phyloP scores from a whole-genome alignment of 2,888 invertebrate species.

The Oeneis ivallda region DNA sequence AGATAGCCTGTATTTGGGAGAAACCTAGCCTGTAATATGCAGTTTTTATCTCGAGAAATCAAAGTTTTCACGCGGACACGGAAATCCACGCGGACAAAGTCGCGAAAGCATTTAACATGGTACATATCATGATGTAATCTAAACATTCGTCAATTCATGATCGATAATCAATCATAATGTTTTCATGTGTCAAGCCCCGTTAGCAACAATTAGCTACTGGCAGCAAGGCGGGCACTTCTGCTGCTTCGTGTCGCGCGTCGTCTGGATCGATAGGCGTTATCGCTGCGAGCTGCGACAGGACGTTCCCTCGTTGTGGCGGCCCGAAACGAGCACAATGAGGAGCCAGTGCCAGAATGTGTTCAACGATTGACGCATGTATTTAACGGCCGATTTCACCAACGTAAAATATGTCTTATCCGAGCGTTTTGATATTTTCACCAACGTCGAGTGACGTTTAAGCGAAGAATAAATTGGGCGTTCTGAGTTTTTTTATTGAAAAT shows the following conservation, averaged over 20 bases:
- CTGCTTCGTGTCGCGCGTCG: constrained; percentile 34
- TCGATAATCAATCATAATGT: background rate
- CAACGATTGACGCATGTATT: background rate
- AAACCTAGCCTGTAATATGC: no score
- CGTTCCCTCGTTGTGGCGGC: constrained; percentile 29
- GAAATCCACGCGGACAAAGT: background rate
- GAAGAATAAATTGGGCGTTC: no score
- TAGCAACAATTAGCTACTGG: constrained; percentile 37
- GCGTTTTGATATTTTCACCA: no score
- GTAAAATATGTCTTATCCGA: no score
- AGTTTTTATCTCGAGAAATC: no score
- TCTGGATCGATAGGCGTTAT: constrained; percentile 39
- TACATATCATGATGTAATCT: no score
- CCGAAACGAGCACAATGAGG: constrained; percentile 47
- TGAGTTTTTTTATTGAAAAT: no score
- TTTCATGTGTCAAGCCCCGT: constrained; percentile 26
- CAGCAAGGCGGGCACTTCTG: constrained; percentile 35
- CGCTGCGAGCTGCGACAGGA: constrained; percentile 36
- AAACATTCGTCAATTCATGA: no score
- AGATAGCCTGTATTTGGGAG: no score
- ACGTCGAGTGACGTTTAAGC: no score
- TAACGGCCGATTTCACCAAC: no score
- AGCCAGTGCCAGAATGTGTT: background rate
- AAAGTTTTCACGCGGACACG: no score
- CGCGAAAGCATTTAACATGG: background rate